Evolutionary conservation across 2,888 invertebrate species (phyloP), one percentile per base, ranked within the genome.

Genomic region (Campoplex nolae): DNA sequence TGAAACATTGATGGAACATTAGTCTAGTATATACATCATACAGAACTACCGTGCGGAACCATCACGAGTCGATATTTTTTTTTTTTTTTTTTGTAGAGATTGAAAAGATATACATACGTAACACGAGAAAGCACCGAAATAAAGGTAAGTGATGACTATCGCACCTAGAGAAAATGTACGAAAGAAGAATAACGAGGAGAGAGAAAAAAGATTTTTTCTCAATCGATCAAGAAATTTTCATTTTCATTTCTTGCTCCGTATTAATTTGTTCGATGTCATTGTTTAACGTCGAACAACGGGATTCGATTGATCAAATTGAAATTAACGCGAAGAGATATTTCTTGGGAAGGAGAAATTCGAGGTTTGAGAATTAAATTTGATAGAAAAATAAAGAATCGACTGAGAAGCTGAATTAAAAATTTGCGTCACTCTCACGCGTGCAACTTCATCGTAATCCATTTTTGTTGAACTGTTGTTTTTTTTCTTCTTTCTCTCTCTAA

Each of bases 1-100:
- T 91, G 89, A 90, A 91, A 90, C 91, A 90, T 91, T 89, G 92
- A 87, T 85, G 81, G 82, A 82, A 88, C 85, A 87, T 89, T 88
- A 88, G 87, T 86, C 76, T 67, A 74, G 75, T 79, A 56, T 71
- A 76, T 48, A 65, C 51, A 11, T 13, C 28, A n/a, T 45, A 77
- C 54, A 32, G n/a, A 62, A 38, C 35, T 45, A 75, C 28, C 51
- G 88, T 56, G 38, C 58, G 18, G 42, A 13, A 16, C 28, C n/a
- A 45, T 35, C 73, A 28, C 78, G 42, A 70, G 56, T 51, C 51
- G 56, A 48, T 81, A 23, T 23, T 23, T 23, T 23, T 23, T 23
- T 28, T 65, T 77, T 23, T 23, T 23, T 51, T n/a, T 67, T 58
- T 54, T 67, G 13, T 23, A 81, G 89, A n/a, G 58, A 58, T 51